Evolutionary conservation across 2,888 invertebrate species (phyloP), one percentile per base, ranked within the genome.

Genomic region (Mythimna ferrago): DNA sequence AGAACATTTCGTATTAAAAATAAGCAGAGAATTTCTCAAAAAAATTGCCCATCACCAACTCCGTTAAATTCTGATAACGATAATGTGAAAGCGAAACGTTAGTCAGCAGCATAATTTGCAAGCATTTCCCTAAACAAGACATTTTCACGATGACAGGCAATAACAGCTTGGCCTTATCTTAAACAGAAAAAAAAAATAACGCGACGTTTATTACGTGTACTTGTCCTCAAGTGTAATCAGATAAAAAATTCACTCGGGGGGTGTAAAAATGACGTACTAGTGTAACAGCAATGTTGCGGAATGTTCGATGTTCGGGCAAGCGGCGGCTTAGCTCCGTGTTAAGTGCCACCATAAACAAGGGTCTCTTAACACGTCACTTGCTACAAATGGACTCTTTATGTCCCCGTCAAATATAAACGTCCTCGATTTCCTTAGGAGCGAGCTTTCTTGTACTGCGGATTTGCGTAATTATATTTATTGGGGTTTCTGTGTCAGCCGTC

Each of bases 281-380:
- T 77, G 83, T 80, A 80, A 76, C 71, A 84, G 85, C 85, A 71
- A 83, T 76, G 64, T 76, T 83, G 48, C 48, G 68, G 70, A 84
- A 78, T 76, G 76, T 81, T 73, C 68, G 78, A 81, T 76, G 76
- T 81, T 73, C 68, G 78, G 78, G 82, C 76, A 87, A 77, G 86
- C 74, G 83, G 81, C 83, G 88, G 89, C 92, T 91, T 90, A 92
- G 89, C 87, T 89, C 86, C 89, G 84, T 90, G 92, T 91, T 93
- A 93, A 94, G 92, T 93, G 90, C 87, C 88, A 83, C 91, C 91
- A 93, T 94, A 94, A 93, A 94, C 92, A 94, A 91, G 88, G 84
- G 87, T 84, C 90, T 88, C 90, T 89, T 89, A 89, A 90, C 90
- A 91, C 88, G 92, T 91, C 93, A 92, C 90, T 89, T 85, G 88